phyloP scores from a whole-genome alignment of 2,113 vertebrate species.

The Burhinus oedicnemus region DNA sequence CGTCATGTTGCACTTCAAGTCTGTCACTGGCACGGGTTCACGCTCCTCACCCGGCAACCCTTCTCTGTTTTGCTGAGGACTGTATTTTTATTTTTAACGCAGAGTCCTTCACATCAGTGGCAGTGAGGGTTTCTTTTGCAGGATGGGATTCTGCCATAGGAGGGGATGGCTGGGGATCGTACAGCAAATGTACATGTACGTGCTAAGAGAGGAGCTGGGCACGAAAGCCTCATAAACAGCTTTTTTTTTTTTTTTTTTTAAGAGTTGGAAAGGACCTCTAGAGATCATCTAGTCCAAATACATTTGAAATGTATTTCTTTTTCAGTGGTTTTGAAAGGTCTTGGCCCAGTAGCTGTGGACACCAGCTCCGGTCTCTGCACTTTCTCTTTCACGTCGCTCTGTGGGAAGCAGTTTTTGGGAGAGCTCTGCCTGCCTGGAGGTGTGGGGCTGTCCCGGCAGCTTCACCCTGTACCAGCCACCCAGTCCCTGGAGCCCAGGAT shows the following conservation, averaged over 20 bases:
- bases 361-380: not conserved
- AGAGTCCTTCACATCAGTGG: not conserved
- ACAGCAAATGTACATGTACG: rapidly evolving
- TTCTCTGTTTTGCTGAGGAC: conserved; percentile 38
- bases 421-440: not conserved
- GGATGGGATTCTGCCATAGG: not conserved
- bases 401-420: not conserved
- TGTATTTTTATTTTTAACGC: conserved; percentile 36
- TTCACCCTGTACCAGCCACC: not conserved
- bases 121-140: not conserved
- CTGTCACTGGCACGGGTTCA: conserved; percentile 37
- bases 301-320: not conserved
- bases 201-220: not conserved
- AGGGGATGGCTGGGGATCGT: not conserved
- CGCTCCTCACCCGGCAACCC: not conserved
- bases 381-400: not conserved
- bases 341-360: too few relatives aligned
- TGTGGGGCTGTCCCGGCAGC: not conserved
- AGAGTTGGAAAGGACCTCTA: too few relatives aligned
- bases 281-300: too few relatives aligned
- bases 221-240: not conserved
- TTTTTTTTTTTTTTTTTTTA: too few relatives aligned
- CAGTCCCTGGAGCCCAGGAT: not conserved
- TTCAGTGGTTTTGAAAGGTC: not conserved
- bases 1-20: conserved; percentile 44